phyloP scores from a whole-genome alignment of 2,113 vertebrate genomes.

The Prinia subflava region DNA sequence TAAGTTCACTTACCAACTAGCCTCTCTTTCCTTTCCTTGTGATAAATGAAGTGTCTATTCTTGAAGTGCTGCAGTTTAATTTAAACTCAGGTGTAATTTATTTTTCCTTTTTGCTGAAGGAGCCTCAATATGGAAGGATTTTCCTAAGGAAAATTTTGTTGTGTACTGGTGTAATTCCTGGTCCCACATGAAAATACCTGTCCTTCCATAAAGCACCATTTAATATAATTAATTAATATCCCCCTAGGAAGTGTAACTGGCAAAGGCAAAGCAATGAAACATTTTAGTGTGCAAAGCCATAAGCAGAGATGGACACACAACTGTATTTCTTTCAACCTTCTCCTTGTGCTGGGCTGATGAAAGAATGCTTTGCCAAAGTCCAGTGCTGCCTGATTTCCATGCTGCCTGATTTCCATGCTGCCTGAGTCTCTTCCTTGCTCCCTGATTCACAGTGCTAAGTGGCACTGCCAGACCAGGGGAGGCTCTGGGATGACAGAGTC shows the following conservation, averaged over 20 bases:
- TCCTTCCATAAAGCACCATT: neutral
- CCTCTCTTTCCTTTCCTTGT: neutral
- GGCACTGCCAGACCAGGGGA: neutral
- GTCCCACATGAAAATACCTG: neutral
- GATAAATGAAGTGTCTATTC: neutral
- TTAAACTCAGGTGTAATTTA: neutral
- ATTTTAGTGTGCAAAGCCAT: neutral
- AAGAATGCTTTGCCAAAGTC: neutral
- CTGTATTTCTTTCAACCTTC: neutral
- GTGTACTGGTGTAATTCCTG: neutral
- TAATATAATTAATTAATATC: neutral
- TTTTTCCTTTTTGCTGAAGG: neutral
- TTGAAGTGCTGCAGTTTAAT: neutral
- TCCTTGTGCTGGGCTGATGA: neutral
- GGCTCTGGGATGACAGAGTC: neutral
- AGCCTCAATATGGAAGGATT: neutral
- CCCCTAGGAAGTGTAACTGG: neutral
- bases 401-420: neutral
- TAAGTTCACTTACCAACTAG: neutral
- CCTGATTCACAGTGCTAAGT: neutral
- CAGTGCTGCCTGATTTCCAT: neutral
- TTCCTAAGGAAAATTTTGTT: neutral
- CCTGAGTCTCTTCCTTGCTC: neutral
- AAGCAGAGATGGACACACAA: neutral
- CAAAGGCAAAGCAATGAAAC: neutral